Conservation (phyloP, 2,113 vertebrate genomes). For the Zosterops japonicus region DNA sequence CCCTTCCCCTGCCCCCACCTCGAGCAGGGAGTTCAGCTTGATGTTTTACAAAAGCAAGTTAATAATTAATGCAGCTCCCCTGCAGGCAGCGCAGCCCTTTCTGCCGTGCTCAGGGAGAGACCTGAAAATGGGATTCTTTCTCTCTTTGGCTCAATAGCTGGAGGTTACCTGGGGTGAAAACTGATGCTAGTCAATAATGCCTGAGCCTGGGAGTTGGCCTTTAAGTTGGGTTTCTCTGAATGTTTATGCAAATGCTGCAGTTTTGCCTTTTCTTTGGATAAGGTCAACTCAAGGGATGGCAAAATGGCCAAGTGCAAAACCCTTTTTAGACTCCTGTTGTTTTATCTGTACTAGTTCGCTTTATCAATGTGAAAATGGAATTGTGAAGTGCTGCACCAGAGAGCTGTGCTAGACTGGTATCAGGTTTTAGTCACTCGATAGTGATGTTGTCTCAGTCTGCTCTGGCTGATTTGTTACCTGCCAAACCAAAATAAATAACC, state of each 20-base stretch:
- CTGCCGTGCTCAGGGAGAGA: neutral
- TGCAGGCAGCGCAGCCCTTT: constrained; percentile 24
- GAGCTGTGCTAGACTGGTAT: neutral
- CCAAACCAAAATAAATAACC: constrained; percentile 37
- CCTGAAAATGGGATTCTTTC: constrained; percentile 37
- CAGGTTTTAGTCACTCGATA: constrained; percentile 32
- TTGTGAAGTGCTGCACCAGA: neutral
- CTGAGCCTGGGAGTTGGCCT: neutral
- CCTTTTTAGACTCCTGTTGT: neutral
- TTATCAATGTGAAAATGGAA: neutral
- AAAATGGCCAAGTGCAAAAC: neutral
- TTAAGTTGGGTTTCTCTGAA: neutral
- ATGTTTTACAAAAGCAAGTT: constrained; percentile 68
- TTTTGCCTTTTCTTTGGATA: neutral
- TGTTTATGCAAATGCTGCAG: neutral
- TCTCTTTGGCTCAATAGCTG: neutral
- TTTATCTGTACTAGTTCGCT: neutral
- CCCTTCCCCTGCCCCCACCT: neutral
- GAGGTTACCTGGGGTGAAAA: constrained; percentile 29
- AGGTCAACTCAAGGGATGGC: neutral
- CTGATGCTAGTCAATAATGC: neutral
- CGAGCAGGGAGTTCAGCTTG: neutral
- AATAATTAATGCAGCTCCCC: constrained; percentile 67
- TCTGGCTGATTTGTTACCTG: neutral
- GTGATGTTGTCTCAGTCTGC: neutral